Evolutionary conservation across 2,113 vertebrate species (phyloP).

Genomic region (Cyprinodon variegatus): DNA sequence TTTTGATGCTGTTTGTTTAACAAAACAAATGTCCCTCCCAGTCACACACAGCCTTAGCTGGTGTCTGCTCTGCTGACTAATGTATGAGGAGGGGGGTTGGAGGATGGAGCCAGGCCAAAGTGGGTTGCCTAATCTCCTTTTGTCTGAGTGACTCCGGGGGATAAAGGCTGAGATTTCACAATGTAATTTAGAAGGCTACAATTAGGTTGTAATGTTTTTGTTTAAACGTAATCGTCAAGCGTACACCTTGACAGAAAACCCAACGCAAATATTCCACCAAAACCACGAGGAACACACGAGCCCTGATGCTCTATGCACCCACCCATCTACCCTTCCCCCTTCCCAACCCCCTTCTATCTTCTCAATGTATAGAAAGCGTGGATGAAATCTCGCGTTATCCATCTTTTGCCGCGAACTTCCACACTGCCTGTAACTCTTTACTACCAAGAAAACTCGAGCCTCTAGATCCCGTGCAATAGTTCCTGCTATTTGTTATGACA

Average conservation of each 20-base stretch:
- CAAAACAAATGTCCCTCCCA: too few relatives aligned
- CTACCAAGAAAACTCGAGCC: neutral
- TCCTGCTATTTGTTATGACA: neutral
- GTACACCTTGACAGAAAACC: neutral
- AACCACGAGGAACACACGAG: neutral
- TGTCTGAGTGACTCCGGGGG: constrained; percentile 30
- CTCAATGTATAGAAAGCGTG: constrained; percentile 35
- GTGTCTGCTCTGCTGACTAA: constrained; percentile 15
- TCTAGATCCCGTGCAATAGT: neutral
- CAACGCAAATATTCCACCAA: neutral
- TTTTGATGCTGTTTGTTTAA: too few relatives aligned
- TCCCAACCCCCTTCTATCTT: constrained; percentile 1
- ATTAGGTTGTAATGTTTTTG: neutral
- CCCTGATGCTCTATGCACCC: neutral
- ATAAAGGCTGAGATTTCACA: neutral
- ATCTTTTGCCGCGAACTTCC: constrained; percentile 74
- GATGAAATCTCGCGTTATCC: constrained; percentile 74
- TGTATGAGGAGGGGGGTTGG: constrained; percentile 1
- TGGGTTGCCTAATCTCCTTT: constrained; percentile 37
- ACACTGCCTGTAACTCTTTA: constrained; percentile 26
- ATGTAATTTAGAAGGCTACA: neutral
- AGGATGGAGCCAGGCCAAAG: neutral
- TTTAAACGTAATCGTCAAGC: neutral
- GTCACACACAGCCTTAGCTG: neutral
- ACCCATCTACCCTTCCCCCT: constrained; percentile 15